A percentile compares a stretch with the other conserved stretches of the same genome.
These are phyloP conservation scores for Delia radicum DNA, from an alignment of 1,140 invertebrate species.

Conservation along the genomic window DNA sequence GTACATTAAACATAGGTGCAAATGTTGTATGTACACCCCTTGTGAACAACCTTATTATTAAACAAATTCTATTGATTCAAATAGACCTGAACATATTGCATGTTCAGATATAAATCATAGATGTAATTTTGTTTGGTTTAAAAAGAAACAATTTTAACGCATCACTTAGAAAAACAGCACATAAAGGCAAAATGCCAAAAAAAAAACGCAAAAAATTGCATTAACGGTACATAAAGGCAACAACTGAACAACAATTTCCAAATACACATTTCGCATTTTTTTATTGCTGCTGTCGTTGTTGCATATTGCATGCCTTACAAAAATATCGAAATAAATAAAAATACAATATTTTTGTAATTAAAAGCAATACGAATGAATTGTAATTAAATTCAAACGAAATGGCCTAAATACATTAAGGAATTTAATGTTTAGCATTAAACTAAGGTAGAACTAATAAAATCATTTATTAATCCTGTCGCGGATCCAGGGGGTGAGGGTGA, in stretches of 20 bases:
- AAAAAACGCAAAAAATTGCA: too few relatives aligned
- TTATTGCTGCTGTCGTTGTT: background rate
- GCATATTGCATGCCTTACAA: background rate
- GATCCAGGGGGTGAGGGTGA: too few relatives aligned
- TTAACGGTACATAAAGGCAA: background rate
- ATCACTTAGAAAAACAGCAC: background rate
- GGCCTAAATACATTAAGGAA: background rate
- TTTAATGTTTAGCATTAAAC: background rate
- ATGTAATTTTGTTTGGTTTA: background rate
- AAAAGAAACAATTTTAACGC: background rate
- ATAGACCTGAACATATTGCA: constrained; percentile 2
- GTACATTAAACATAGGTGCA: too few relatives aligned
- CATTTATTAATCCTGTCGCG: too few relatives aligned
- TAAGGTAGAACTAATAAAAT: background rate
- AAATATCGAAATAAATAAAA: background rate
- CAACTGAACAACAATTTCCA: background rate
- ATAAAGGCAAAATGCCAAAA: constrained; percentile 16
- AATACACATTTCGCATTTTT: background rate
- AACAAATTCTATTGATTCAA: constrained; percentile 21
- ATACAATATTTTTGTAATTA: too few relatives aligned
- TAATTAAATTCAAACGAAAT: background rate
- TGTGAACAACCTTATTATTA: too few relatives aligned
- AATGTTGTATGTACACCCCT: too few relatives aligned
- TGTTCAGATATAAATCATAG: constrained; percentile 14
- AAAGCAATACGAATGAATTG: background rate